Percentiles rank a stretch among this genome's conserved stretches.
Conservation (phyloP, 2,113 vertebrate species). For the Dipodomys merriami region DNA sequence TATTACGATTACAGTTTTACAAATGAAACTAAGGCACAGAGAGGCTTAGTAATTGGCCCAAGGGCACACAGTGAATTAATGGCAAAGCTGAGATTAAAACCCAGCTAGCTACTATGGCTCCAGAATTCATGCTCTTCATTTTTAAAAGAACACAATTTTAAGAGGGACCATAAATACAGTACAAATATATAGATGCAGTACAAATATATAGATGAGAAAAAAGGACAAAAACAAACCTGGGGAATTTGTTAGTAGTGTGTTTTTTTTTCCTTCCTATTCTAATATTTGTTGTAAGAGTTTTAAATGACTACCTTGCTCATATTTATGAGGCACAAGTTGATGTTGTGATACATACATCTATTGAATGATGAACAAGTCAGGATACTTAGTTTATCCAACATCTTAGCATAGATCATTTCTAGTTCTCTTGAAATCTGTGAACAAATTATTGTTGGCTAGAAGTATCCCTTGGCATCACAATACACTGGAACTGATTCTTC, state of each 20-base stretch:
- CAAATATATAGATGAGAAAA: neutral
- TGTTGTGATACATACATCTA: neutral
- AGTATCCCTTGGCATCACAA: neutral
- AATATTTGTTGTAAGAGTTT: slow-evolving; percentile 51
- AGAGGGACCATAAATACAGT: neutral
- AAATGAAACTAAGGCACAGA: slow-evolving; percentile 21
- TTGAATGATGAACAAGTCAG: neutral
- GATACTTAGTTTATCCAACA: neutral
- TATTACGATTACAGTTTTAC: slow-evolving; percentile 48
- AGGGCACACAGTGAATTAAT: neutral
- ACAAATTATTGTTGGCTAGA: neutral
- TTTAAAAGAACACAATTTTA: neutral
- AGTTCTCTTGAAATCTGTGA: neutral
- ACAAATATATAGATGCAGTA: neutral
- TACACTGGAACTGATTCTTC: neutral
- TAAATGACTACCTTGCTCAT: neutral
- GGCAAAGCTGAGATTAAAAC: neutral
- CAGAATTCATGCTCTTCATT: slow-evolving; percentile 9
- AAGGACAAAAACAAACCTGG: neutral
- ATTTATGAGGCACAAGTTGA: neutral
- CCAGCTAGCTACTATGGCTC: too few relatives aligned
- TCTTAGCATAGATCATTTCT: neutral
- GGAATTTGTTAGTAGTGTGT: slow-evolving; percentile 10
- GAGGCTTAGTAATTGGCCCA: neutral
- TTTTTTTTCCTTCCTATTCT: slow-evolving; percentile 40